phyloP scores from a whole-genome alignment of 2,113 vertebrate genomes.

The Myrmophylax atrothorax region DNA sequence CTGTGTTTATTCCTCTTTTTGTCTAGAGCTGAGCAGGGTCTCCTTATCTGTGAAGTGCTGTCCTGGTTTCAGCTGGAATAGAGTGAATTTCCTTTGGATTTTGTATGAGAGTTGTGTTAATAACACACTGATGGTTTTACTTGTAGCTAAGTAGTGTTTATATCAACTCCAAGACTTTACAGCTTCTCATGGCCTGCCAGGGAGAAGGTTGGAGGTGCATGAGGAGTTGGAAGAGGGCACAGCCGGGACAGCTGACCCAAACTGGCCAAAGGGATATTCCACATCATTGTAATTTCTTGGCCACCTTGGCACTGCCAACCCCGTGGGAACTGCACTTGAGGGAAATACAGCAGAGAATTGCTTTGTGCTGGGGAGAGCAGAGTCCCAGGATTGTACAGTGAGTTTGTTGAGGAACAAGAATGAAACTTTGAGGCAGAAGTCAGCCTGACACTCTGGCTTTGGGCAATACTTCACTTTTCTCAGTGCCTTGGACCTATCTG shows the following conservation, averaged over 20 bases:
- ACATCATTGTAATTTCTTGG: neutral
- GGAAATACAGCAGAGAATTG: neutral
- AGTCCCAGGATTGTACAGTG: rapidly evolving
- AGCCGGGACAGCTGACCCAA: neutral
- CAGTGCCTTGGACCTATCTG: neutral
- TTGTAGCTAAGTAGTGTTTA: neutral
- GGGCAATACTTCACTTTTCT: neutral
- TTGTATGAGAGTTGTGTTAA: neutral
- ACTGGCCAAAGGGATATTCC: neutral
- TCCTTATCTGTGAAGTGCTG: neutral
- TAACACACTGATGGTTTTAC: neutral
- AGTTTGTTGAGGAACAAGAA: neutral
- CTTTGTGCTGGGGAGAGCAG: neutral
- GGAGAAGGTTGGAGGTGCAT: neutral
- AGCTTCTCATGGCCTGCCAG: neutral
- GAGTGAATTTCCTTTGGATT: neutral
- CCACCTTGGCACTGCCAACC: neutral
- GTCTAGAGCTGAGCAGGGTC: neutral
- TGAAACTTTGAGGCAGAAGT: neutral
- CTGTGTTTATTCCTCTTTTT: neutral
- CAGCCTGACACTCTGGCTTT: neutral
- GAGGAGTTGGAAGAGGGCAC: neutral
- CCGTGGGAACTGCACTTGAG: neutral
- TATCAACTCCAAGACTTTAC: neutral
- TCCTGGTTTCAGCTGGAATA: neutral